These are phyloP conservation scores for Amyelois transitella DNA, from an alignment of 1,140 invertebrate genomes.

Conservation along the genomic window DNA sequence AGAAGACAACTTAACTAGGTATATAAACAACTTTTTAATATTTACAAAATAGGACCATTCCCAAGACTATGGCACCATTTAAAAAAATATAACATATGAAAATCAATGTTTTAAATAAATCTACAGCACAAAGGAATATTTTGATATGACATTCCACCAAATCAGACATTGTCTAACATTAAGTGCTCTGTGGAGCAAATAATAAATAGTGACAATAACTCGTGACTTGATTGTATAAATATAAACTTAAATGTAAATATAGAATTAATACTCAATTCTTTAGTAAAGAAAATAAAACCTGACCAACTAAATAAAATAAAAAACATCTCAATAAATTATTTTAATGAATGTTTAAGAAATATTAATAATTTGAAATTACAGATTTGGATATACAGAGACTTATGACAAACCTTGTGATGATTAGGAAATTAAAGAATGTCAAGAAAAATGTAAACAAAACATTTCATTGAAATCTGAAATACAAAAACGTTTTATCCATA, in stretches of 20 bases:
- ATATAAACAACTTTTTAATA: constrained; percentile 16
- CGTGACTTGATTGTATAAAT: constrained; percentile 3
- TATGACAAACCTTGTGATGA: too few relatives aligned
- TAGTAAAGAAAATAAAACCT: not conserved
- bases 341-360: too few relatives aligned
- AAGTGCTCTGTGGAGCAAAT: not conserved
- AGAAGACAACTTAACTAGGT: constrained; percentile 5
- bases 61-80: constrained; percentile 38
- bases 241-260: not conserved
- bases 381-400: too few relatives aligned
- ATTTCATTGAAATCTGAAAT: too few relatives aligned
- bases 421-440: too few relatives aligned
- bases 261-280: not conserved
- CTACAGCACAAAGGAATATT: constrained; percentile 9
- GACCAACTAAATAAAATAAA: not conserved
- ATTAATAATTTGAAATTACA: too few relatives aligned
- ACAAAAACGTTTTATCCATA: too few relatives aligned
- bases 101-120: constrained; percentile 9
- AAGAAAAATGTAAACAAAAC: too few relatives aligned
- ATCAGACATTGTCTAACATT: constrained; percentile 50
- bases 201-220: not conserved
- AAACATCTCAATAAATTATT: not conserved
- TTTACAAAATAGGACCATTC: constrained; percentile 25
- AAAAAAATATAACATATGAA: constrained; percentile 15
- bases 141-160: constrained; percentile 34